A percentile compares a stretch with the other conserved stretches of the same genome.
phyloP scores from a whole-genome alignment of 2,888 invertebrate genomes.

The Anoncus sp. region DNA sequence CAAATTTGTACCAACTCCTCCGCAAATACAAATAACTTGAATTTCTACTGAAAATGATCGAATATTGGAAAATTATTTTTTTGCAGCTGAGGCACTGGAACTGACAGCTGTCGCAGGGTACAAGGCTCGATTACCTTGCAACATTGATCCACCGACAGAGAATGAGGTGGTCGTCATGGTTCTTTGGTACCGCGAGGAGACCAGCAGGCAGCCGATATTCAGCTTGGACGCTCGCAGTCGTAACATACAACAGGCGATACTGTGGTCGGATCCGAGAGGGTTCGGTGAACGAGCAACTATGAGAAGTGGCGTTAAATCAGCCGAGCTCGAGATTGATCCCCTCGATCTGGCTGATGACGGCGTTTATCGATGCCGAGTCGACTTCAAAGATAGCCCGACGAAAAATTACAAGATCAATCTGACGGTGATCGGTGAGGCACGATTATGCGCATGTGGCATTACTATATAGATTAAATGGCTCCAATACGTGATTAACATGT shows the following conservation, averaged over 20 bases:
- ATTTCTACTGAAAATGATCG: too few species aligned
- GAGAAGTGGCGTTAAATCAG: conserved; percentile 80
- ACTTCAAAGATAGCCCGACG: conserved; percentile 84
- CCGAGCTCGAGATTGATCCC: conserved; percentile 82
- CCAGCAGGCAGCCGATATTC: conserved; percentile 93
- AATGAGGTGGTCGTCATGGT: conserved; percentile 96
- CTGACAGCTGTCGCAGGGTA: conserved; percentile 93
- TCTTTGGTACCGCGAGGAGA: conserved; percentile 92
- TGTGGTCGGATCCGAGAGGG: conserved; percentile 83
- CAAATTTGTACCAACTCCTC: background rate
- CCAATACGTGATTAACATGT: background rate
- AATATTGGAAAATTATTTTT: conserved; percentile 50
- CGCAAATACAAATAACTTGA: too few species aligned
- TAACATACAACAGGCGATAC: conserved; percentile 80
- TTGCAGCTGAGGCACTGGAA: conserved; percentile 86
- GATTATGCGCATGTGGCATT: background rate
- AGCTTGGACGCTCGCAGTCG: conserved; percentile 85
- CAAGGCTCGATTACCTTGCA: conserved; percentile 93
- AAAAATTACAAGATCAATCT: conserved; percentile 84
- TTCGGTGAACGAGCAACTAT: conserved; percentile 83
- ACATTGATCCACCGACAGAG: conserved; percentile 90
- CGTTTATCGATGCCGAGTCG: conserved; percentile 84
- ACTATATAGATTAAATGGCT: background rate
- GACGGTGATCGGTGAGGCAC: conserved; percentile 84
- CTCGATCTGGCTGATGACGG: conserved; percentile 83